phyloP scores from a whole-genome alignment of 2,888 invertebrate genomes.

The Ditula angustiorana region DNA sequence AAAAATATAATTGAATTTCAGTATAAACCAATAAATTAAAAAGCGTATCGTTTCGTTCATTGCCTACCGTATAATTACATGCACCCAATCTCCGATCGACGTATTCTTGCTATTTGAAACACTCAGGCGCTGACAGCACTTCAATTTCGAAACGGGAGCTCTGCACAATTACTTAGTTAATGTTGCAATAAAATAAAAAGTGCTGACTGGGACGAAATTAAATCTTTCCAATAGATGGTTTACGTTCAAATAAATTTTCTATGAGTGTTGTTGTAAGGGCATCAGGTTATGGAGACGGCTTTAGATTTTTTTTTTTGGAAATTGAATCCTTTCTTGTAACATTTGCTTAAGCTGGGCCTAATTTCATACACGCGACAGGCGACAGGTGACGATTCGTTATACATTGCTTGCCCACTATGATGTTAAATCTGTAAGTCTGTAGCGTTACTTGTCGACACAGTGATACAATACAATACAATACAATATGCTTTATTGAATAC shows the following conservation, averaged over 20 bases:
- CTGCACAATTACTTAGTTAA: constrained; percentile 67
- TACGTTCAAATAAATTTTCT: constrained; percentile 71
- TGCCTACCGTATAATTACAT: constrained; percentile 43
- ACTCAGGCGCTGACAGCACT: constrained; percentile 60
- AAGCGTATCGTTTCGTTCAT: no score
- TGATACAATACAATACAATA: no score
- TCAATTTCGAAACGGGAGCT: constrained; percentile 48
- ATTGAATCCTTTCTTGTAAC: no score
- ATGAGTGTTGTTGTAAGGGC: constrained; percentile 59
- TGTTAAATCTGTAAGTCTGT: no score
- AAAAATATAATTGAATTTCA: no score
- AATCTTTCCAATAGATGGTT: constrained; percentile 70
- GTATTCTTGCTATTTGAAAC: constrained; percentile 61
- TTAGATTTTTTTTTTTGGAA: constrained; percentile 8
- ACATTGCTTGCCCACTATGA: no score
- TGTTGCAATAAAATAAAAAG: constrained; percentile 74
- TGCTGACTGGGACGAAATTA: constrained; percentile 74
- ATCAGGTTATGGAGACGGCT: constrained; percentile 48
- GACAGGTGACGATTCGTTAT: no score
- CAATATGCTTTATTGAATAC: no score
- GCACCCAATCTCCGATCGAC: constrained; percentile 43
- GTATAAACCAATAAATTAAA: no score
- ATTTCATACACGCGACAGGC: no score
- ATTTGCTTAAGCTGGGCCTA: no score
- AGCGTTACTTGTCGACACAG: no score